Conservation (phyloP, 2,888 invertebrate species). For the Rutpela maculata region DNA sequence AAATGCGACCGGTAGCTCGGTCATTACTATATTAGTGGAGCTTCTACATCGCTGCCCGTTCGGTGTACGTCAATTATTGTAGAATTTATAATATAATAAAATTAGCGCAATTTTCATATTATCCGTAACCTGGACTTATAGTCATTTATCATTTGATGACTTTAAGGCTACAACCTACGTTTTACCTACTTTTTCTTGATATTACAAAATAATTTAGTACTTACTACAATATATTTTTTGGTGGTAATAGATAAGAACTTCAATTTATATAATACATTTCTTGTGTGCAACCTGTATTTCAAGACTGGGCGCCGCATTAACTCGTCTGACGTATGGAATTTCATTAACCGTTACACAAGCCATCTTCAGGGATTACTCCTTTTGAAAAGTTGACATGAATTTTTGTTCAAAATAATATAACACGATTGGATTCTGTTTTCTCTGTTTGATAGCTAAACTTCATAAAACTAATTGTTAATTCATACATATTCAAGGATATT, state of each 20-base stretch:
- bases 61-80: conserved; percentile 62
- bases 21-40: conserved; percentile 68
- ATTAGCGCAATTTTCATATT: conserved; percentile 72
- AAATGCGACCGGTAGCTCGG: conserved; percentile 70
- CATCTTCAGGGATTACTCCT: not conserved
- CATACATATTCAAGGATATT: no score
- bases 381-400: not conserved
- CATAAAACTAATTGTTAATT: no score
- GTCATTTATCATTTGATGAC: conserved; percentile 62
- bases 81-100: conserved; percentile 66
- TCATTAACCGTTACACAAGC: not conserved
- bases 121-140: conserved; percentile 66
- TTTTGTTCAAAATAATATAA: not conserved
- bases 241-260: not conserved
- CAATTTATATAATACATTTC: conserved; percentile 5
- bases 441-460: no score
- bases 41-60: conserved; percentile 52
- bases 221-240: not conserved
- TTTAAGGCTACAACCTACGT: conserved; percentile 5
- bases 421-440: not conserved
- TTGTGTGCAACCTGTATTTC: not conserved
- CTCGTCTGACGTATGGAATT: not conserved
- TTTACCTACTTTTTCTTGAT: conserved; percentile 23
- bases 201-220: not conserved
- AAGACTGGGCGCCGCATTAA: not conserved